Base-by-base conservation (phyloP, 1,140 invertebrate genomes). In the Eulimnadia texana region DNA sequence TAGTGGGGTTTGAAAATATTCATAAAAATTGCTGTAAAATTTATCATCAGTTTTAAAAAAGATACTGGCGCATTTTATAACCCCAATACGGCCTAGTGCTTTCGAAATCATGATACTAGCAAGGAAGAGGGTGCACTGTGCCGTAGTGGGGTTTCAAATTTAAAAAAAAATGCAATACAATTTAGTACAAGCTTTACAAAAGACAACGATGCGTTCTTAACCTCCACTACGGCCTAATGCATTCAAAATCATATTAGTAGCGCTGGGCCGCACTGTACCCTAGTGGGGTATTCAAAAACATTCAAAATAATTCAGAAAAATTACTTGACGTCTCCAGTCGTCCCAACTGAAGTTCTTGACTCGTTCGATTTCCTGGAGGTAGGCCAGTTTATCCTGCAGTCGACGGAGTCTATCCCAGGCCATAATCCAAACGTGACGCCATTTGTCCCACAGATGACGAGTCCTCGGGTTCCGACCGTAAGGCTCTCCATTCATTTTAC, bases 261-360 rank as follows among this genome's bases (percentile, higher is more conserved):
- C 22, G 27, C 49, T 49, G 22, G n/a, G n/a, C n/a, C n/a, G n/a
- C n/a, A n/a, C n/a, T n/a, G n/a, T n/a, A n/a, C n/a, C n/a, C n/a
- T n/a, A n/a, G n/a, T n/a, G n/a, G n/a, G n/a, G n/a, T n/a, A n/a
- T n/a, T n/a, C 22, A 54, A 50, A 47, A 64, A 16, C 27, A 3
- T 29, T 51, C 29, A 13, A 22, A 50, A 24, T 6, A 42, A 28
- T 13, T 3, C 10, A 58, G 6, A 61, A 28, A 33, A 73, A 76
- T 75, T 75, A 90, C 86, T 72, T 90, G 80, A 75, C 93, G 93
- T 64, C 95, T 85, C 97, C 97, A 99, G 70, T 98, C 92, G 73
- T 98, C 95, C 90, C 97, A 99, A 67, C 93, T 93, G 79, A 99
- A 99, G 82, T 96, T 93, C 70, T 94, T 91, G 19, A 95, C 89